Conservation (phyloP, 2,113 vertebrate species). For the Proteles cristata region DNA sequence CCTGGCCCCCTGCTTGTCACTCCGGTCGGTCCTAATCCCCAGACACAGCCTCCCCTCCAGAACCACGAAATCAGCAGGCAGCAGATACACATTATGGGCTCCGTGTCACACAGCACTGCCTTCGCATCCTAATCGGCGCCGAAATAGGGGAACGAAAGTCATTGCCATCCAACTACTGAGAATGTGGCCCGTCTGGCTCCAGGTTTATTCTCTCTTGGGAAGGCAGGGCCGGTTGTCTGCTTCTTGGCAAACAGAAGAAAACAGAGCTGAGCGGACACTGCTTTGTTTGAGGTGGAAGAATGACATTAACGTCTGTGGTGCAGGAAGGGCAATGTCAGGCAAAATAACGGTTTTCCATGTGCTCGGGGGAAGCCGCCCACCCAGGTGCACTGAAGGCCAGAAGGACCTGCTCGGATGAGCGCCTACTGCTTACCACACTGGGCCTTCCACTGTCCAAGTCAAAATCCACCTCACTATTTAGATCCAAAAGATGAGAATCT, state of each 20-base stretch:
- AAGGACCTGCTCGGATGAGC: neutral
- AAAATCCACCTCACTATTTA: neutral
- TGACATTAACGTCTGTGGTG: neutral
- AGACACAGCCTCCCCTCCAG: neutral
- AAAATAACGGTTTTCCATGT: neutral
- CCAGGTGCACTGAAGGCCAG: neutral
- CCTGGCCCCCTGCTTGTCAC: neutral
- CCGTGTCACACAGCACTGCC: neutral
- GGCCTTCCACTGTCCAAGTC: neutral
- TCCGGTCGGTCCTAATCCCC: constrained; percentile 56
- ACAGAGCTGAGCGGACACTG: constrained; percentile 19
- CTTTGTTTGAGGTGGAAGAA: neutral
- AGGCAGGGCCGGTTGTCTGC: constrained; percentile 51
- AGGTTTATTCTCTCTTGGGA: constrained; percentile 45
- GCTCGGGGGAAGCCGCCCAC: neutral
- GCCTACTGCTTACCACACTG: neutral
- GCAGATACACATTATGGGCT: constrained; percentile 59
- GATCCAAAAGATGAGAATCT: neutral
- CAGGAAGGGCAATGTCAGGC: neutral
- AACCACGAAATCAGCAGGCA: constrained; percentile 79
- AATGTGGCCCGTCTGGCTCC: neutral
- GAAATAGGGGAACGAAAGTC: constrained; percentile 53
- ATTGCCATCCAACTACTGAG: neutral
- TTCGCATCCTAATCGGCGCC: neutral
- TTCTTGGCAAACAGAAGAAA: constrained; percentile 29